Evolutionary conservation across 2,888 invertebrate species (phyloP).

Genomic region (Cyclophora punctaria): DNA sequence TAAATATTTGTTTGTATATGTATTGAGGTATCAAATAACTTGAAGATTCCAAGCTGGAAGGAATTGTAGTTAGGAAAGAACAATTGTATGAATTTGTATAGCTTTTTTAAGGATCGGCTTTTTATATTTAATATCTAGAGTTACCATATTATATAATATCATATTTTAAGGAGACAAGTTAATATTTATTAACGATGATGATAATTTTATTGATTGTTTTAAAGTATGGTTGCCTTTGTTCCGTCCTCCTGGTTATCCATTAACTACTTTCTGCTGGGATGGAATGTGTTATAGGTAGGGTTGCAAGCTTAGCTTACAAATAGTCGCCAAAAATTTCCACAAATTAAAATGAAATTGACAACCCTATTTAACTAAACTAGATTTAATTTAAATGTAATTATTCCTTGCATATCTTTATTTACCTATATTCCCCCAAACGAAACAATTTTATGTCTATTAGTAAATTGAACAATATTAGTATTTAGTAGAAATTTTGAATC

Average conservation of each 20-base stretch:
- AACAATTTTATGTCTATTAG: too few relatives aligned
- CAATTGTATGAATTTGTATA: constrained; percentile 22
- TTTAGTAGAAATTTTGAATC: constrained; percentile 29
- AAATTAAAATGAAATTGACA: background rate
- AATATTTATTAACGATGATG: constrained; percentile 6
- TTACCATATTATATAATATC: too few relatives aligned
- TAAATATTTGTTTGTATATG: too few relatives aligned
- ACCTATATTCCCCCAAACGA: too few relatives aligned
- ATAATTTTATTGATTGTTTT: background rate
- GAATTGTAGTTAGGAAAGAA: constrained; percentile 8
- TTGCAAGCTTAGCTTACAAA: constrained; percentile 8
- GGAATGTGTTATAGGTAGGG: constrained; percentile 8
- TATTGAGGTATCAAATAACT: background rate
- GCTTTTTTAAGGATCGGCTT: constrained; percentile 43
- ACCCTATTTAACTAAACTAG: too few relatives aligned
- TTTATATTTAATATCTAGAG: too few relatives aligned
- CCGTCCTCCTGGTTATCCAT: constrained; percentile 36
- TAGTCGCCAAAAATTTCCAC: constrained; percentile 6
- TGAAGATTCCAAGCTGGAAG: background rate
- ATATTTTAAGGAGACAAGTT: too few relatives aligned
- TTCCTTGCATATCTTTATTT: constrained; percentile 13
- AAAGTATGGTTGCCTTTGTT: constrained; percentile 14
- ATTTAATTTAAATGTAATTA: background rate
- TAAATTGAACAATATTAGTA: constrained; percentile 15
- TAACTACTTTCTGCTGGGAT: constrained; percentile 16